phyloP scores from a whole-genome alignment of 2,797 vertebrate species.

The Okamejei kenojei region DNA sequence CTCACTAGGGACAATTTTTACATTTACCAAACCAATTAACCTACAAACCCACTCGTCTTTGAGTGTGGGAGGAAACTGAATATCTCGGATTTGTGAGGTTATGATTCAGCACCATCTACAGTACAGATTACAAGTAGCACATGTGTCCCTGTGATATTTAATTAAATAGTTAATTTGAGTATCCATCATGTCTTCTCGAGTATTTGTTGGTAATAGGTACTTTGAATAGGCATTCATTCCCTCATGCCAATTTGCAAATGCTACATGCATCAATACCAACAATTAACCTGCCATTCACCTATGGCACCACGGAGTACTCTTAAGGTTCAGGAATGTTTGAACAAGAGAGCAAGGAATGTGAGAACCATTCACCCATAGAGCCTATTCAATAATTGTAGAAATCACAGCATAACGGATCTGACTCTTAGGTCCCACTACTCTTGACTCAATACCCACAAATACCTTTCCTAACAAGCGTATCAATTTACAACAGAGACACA shows the following conservation, averaged over 20 bases:
- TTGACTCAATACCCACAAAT: neutral
- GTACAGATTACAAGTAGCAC: neutral
- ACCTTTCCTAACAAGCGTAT: neutral
- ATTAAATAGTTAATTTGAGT: neutral
- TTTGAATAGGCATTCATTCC: neutral
- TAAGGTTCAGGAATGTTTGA: neutral
- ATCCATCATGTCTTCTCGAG: neutral
- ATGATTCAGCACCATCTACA: neutral
- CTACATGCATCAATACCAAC: too few species aligned
- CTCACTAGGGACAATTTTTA: too few species aligned
- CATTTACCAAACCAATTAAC: too few species aligned
- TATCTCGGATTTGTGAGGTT: neutral
- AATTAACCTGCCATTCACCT: neutral
- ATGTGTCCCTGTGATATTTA: too few species aligned
- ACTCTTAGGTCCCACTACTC: neutral
- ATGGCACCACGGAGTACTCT: neutral
- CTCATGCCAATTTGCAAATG: neutral
- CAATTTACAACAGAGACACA: too few species aligned
- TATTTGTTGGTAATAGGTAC: neutral
- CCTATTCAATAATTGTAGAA: neutral
- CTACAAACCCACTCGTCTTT: too few species aligned
- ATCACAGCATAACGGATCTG: neutral
- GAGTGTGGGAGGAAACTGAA: too few species aligned
- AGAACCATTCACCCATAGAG: neutral
- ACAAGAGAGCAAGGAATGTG: neutral